These are phyloP conservation scores for Dicranocentrus wangi DNA, from an alignment of 2,888 invertebrate species.

Conservation along the genomic window DNA sequence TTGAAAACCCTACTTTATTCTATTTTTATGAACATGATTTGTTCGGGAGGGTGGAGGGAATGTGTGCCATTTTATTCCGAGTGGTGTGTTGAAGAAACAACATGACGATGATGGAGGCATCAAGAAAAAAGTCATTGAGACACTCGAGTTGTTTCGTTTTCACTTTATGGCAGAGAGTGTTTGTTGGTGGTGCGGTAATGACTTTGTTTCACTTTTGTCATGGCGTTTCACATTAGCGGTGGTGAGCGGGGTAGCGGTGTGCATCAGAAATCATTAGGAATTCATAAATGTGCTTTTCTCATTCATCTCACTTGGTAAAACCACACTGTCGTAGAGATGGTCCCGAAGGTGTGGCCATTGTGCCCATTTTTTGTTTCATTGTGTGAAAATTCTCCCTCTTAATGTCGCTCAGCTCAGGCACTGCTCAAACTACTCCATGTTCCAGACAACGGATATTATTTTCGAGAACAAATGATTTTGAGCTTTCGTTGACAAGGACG, in stretches of 20 bases:
- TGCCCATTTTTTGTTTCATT: conserved; percentile 8
- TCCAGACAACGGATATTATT: conserved; percentile 35
- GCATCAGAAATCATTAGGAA: conserved; percentile 32
- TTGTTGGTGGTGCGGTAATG: too few species aligned
- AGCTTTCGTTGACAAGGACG: conserved; percentile 56
- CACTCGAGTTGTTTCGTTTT: too few species aligned
- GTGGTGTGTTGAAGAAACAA: too few species aligned
- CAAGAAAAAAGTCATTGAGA: conserved; percentile 9
- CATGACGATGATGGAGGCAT: neutral
- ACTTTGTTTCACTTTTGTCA: conserved; percentile 13
- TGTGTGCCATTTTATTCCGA: too few species aligned
- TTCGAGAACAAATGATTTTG: conserved; percentile 39
- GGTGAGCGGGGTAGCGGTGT: neutral
- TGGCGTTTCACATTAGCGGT: neutral
- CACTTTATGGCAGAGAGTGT: too few species aligned
- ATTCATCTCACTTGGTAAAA: conserved; percentile 45
- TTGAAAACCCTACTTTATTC: conserved; percentile 28
- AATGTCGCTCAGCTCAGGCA: neutral
- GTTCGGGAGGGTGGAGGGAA: too few species aligned
- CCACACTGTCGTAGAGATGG: conserved; percentile 13
- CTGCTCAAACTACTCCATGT: neutral
- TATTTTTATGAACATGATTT: conserved; percentile 8
- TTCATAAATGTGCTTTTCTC: conserved; percentile 41
- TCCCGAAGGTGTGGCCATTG: conserved; percentile 39
- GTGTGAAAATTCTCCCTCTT: neutral